Percentiles rank a stretch among this genome's conserved stretches.
Evolutionary conservation across 2,113 vertebrate species (phyloP).

Genomic region (Antennarius striatus): DNA sequence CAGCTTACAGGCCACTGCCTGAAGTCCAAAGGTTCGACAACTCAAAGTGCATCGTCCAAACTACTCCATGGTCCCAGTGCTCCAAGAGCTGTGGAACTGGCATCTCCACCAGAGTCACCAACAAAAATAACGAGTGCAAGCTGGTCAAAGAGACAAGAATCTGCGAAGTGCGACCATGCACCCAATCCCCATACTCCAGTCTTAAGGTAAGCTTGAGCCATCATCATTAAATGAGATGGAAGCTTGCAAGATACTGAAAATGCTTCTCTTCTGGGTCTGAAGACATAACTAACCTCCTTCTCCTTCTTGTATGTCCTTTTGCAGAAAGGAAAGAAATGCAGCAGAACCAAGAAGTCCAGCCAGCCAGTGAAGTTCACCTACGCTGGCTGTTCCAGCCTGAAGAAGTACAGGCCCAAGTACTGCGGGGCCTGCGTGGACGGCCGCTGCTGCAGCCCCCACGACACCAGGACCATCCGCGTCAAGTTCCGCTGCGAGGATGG

Average conservation of each 20-base stretch:
- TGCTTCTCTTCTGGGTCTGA: background rate
- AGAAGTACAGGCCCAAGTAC: slow-evolving; percentile 94
- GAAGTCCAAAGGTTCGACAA: slow-evolving; percentile 85
- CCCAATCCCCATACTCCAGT: slow-evolving; percentile 85
- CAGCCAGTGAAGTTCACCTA: slow-evolving; percentile 88
- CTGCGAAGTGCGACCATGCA: slow-evolving; percentile 95
- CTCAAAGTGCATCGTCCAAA: slow-evolving; percentile 95
- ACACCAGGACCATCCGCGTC: slow-evolving; percentile 94
- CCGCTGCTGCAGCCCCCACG: slow-evolving; percentile 92
- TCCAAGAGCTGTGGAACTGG: slow-evolving; percentile 96
- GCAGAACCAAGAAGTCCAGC: slow-evolving; percentile 89
- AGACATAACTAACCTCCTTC: slow-evolving; percentile 23
- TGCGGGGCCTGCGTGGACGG: slow-evolving; percentile 95
- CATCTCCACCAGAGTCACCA: slow-evolving; percentile 96
- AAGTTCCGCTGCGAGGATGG: slow-evolving; percentile 94
- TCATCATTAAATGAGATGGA: background rate
- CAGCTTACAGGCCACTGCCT: slow-evolving; percentile 75
- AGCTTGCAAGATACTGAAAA: background rate
- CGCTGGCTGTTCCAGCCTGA: slow-evolving; percentile 91
- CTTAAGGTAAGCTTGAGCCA: slow-evolving; percentile 86
- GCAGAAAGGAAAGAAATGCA: slow-evolving; percentile 98
- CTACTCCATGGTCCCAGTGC: slow-evolving; percentile 96
- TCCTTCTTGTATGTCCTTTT: slow-evolving; percentile 30
- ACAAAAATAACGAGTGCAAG: slow-evolving; percentile 92
- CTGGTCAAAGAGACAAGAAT: slow-evolving; percentile 93